Conservation (phyloP, 2,113 vertebrate species). For the Sylvia atricapilla region DNA sequence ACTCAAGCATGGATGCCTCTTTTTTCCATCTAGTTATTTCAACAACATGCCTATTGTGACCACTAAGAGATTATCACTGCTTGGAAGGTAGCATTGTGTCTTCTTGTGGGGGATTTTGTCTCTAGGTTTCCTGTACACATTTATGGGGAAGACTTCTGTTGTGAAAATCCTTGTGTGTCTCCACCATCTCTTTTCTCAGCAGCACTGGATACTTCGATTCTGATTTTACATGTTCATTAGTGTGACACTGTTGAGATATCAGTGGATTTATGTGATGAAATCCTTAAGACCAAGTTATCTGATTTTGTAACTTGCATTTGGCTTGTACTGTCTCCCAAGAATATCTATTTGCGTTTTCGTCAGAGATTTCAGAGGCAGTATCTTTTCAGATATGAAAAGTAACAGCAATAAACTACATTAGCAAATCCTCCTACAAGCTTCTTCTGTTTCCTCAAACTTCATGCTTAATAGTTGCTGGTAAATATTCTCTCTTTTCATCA, state of each 20-base stretch:
- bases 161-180: not conserved
- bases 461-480: not conserved
- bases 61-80: not conserved
- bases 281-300: not conserved
- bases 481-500: conserved; percentile 11
- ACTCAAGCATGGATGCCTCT: conserved; percentile 5
- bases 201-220: not conserved
- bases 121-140: not conserved
- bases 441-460: conserved; percentile 19
- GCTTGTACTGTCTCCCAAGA: not conserved
- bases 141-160: not conserved
- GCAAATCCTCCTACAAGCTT: conserved; percentile 15
- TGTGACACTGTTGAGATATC: not conserved
- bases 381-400: conserved; percentile 23
- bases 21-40: not conserved
- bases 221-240: not conserved
- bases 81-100: not conserved
- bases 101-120: not conserved
- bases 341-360: not conserved
- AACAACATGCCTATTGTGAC: not conserved
- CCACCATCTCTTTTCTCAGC: not conserved
- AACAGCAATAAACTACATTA: conserved; percentile 20
- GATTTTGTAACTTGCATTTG: not conserved
- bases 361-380: not conserved
- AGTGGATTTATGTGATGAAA: not conserved